phyloP scores from a whole-genome alignment of 2,888 invertebrate species.

The Sussaba pulchella region DNA sequence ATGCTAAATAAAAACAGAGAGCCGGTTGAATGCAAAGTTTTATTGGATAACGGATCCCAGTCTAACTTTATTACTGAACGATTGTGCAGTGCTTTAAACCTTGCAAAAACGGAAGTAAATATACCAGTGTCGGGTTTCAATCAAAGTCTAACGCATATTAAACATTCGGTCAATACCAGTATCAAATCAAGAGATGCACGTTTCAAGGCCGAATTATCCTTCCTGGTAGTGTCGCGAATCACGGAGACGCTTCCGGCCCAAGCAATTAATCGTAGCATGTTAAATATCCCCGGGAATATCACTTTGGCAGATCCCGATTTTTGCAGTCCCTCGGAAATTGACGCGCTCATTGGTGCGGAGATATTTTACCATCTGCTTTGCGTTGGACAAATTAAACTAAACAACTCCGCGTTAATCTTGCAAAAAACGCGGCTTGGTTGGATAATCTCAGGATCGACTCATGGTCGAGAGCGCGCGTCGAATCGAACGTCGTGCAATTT shows the following conservation, averaged over 20 bases:
- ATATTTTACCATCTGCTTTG: slow-evolving; percentile 55
- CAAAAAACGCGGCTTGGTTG: no score
- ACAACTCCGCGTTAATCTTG: slow-evolving; percentile 29
- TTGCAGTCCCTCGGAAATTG: slow-evolving; percentile 51
- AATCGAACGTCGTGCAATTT: background rate
- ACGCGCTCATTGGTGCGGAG: slow-evolving; percentile 56
- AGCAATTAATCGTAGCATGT: slow-evolving; percentile 20
- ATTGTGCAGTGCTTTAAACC: slow-evolving; percentile 29
- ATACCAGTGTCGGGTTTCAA: slow-evolving; percentile 48
- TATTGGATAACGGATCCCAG: no score
- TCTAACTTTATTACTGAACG: slow-evolving; percentile 58
- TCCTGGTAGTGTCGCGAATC: slow-evolving; percentile 52
- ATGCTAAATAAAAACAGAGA: background rate
- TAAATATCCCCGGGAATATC: slow-evolving; percentile 53
- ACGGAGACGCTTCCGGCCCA: slow-evolving; percentile 49
- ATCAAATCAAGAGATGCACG: slow-evolving; percentile 45
- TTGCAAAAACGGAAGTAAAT: slow-evolving; percentile 34
- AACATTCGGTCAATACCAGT: slow-evolving; percentile 23
- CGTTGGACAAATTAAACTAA: slow-evolving; percentile 54
- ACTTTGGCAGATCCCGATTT: slow-evolving; percentile 55
- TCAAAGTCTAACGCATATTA: slow-evolving; percentile 39
- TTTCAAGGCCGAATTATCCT: slow-evolving; percentile 33
- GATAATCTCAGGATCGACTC: slow-evolving; percentile 34
- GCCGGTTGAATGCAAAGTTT: slow-evolving; percentile 1
- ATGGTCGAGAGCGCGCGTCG: background rate